Base-by-base conservation (phyloP, 2,797 vertebrate species). In the Chrosomus eos region DNA sequence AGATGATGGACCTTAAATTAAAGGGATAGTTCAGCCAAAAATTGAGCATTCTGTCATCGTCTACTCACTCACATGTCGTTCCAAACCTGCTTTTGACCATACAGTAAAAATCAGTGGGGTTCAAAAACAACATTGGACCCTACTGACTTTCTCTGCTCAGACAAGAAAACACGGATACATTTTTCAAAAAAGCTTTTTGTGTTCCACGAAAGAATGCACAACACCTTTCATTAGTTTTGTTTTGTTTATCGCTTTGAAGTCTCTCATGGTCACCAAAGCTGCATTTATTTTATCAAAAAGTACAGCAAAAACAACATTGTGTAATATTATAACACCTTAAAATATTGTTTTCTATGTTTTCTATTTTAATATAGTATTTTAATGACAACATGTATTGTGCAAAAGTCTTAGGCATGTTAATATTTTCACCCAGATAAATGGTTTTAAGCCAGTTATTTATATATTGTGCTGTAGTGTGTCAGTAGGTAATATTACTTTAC, bases 21-120 rank as follows among this genome's bases (percentile, higher is more conserved):
- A 77, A 45, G 33, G 38, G 36, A 71, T 33, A n/a, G 28, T 64
- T 85, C 26, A 67, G 19, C 18, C 18, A 80, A 67, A 48, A 53
- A 62, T 45, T 73, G 16, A 38, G 71, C 28, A 26, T 72, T 51
- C 76, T 62, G 64, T 71, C 23, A 71, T 60, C 26, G 43, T 62
- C 64, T 78, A 64, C 26, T 64, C 76, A 26, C 7, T 14, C 23
- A 26, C 53, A 26, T 58, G 53, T 58, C 53, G 2, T 11, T 78
- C 8, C 58, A 45, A 45, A 26, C 23, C 23, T 38, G n/a, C 23
- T 60, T 58, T 76, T 58, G 53, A 38, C 53, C 33, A 2, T n/a
- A 76, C 73, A n/a, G 5, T 60, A 23, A 18, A 60, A 55, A 33
- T 67, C 33, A 36, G 18, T 9, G 0, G 51, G 31, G 13, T 58